A percentile compares a stretch with the other conserved stretches of the same genome.
phyloP scores from a whole-genome alignment of 2,797 vertebrate species.

The Halcyon smyrnensis region DNA sequence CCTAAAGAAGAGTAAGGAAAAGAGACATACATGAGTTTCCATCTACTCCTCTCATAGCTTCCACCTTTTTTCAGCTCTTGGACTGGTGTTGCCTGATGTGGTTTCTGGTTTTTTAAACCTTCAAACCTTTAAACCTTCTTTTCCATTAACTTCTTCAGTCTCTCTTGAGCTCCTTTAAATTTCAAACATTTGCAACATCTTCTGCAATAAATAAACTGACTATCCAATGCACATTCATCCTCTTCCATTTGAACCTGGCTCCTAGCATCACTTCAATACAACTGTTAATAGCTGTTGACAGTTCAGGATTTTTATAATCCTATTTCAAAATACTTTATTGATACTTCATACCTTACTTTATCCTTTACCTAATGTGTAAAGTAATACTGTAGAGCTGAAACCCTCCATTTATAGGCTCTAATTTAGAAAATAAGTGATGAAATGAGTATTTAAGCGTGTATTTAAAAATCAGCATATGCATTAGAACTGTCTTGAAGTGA shows the following conservation, averaged over 20 bases:
- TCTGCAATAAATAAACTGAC: not conserved
- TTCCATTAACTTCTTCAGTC: not conserved
- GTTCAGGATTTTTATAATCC: not conserved
- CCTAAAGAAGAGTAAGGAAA: not conserved
- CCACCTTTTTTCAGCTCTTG: not conserved
- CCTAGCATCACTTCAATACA: not conserved
- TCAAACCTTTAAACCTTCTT: too few species aligned
- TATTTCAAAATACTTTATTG: not conserved
- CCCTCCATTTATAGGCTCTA: not conserved
- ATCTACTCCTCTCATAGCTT: not conserved
- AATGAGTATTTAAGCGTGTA: not conserved
- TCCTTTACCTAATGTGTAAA: not conserved
- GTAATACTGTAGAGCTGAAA: not conserved
- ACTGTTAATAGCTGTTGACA: not conserved
- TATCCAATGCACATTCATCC: not conserved
- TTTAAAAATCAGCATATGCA: not conserved
- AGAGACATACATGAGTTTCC: not conserved
- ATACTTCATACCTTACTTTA: not conserved
- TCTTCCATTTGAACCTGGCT: not conserved
- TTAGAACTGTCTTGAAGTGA: not conserved
- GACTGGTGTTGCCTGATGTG: not conserved
- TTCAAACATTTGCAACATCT: not conserved
- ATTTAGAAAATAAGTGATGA: not conserved
- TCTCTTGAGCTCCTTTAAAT: not conserved
- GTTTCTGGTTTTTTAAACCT: not conserved